phyloP scores from a whole-genome alignment of 53 echinoderm and acorn worm genomes.

The Henricia sp. region DNA sequence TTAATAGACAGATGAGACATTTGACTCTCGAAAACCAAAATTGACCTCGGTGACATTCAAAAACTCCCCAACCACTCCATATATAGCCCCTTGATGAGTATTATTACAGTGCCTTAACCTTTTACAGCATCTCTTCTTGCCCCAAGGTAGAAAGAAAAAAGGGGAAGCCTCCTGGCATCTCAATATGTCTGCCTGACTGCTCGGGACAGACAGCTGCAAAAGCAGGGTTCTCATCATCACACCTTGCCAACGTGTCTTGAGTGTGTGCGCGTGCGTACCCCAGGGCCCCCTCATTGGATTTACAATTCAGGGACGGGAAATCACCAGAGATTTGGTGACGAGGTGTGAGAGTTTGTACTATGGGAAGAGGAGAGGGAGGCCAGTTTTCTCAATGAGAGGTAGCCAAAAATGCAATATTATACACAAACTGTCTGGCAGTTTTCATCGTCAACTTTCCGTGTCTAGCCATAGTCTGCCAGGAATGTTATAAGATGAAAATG shows the following conservation, averaged over 20 bases:
- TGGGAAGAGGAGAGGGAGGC: neutral
- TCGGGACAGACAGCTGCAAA: constrained; percentile 42
- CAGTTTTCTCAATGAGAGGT: too few relatives aligned
- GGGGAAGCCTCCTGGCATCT: too few relatives aligned
- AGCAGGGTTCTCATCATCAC: neutral
- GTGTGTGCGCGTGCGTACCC: too few relatives aligned
- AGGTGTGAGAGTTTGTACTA: too few relatives aligned
- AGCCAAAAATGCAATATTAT: too few relatives aligned
- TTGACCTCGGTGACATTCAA: constrained; percentile 20
- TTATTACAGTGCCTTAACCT: constrained; percentile 34
- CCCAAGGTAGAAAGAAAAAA: neutral
- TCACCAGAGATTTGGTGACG: neutral
- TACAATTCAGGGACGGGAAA: constrained; percentile 9
- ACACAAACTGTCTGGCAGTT: too few relatives aligned
- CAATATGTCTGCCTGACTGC: constrained; percentile 31
- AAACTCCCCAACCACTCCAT: neutral
- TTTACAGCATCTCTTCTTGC: neutral
- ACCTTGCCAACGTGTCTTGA: neutral
- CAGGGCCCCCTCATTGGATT: constrained; percentile 8
- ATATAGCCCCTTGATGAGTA: neutral
- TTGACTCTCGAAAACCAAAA: too few relatives aligned
- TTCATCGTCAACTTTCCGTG: too few relatives aligned
- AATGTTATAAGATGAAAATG: too few relatives aligned
- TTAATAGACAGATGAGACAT: too few relatives aligned
- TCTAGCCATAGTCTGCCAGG: too few relatives aligned